A percentile compares a stretch with the other conserved stretches of the same genome.
Evolutionary conservation across 2,797 vertebrate species (phyloP).

Genomic region (Pempheris klunzingeri): DNA sequence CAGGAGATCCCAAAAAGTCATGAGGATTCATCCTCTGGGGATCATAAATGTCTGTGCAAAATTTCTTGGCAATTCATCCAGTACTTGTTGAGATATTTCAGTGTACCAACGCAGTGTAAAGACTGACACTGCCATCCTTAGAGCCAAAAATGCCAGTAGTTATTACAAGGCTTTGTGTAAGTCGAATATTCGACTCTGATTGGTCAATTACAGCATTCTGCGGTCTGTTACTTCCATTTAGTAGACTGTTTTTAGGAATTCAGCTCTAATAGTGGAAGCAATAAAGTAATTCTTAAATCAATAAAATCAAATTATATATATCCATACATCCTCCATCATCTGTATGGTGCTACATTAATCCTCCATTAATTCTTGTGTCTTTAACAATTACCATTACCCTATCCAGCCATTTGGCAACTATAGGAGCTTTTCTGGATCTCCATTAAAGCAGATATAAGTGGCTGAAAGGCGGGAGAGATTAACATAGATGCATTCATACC

Average conservation of each 20-base stretch:
- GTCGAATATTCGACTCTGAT: too few relatives aligned
- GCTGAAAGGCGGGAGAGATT: slow-evolving; percentile 29
- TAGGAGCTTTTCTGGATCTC: slow-evolving; percentile 11
- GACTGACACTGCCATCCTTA: neutral
- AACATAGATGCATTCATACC: slow-evolving; percentile 57
- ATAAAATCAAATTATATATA: too few relatives aligned
- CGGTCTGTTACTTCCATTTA: too few relatives aligned
- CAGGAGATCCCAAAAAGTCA: neutral
- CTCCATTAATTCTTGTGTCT: neutral
- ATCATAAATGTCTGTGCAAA: neutral
- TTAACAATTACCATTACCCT: slow-evolving; percentile 15
- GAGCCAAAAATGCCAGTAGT: neutral
- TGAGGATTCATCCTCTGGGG: neutral
- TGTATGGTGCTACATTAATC: neutral
- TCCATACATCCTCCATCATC: neutral
- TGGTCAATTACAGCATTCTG: too few relatives aligned
- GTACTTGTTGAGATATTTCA: neutral
- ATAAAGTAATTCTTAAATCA: too few relatives aligned
- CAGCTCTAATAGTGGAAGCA: too few relatives aligned
- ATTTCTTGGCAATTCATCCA: neutral
- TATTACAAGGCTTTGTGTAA: too few relatives aligned
- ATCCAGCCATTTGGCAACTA: slow-evolving; percentile 12
- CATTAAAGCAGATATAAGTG: slow-evolving; percentile 26
- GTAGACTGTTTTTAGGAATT: too few relatives aligned
- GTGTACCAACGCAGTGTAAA: too few relatives aligned